These are phyloP conservation scores for Notocelia uddmanniana DNA, from an alignment of 2,888 invertebrate species.

Conservation along the genomic window DNA sequence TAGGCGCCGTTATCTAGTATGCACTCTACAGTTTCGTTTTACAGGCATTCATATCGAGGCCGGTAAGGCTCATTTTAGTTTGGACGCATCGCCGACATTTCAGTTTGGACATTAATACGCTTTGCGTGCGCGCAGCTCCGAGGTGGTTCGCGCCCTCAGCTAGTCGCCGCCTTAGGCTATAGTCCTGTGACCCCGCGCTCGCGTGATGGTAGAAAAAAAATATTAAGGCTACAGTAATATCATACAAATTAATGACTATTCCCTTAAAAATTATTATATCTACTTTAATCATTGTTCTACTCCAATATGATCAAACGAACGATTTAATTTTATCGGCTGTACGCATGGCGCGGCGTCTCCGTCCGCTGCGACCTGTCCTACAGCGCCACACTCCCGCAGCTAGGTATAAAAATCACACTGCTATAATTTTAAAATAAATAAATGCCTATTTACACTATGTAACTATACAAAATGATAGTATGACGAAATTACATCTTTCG, in stretches of 20 bases:
- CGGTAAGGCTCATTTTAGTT: neutral
- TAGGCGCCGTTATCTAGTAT: too few species aligned
- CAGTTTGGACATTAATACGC: neutral
- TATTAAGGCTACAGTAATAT: constrained; percentile 84
- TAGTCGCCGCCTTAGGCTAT: neutral
- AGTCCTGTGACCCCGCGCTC: constrained; percentile 51
- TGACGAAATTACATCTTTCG: constrained; percentile 81
- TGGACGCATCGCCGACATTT: neutral
- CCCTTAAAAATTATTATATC: constrained; percentile 85
- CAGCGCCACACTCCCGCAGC: constrained; percentile 80
- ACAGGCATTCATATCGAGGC: neutral
- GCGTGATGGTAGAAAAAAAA: constrained; percentile 82
- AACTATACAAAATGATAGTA: constrained; percentile 85
- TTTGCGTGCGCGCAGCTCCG: neutral
- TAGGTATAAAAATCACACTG: constrained; percentile 84
- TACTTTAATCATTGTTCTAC: constrained; percentile 84
- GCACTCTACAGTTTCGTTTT: too few species aligned
- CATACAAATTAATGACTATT: constrained; percentile 87
- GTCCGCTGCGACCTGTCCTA: constrained; percentile 75
- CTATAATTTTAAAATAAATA: constrained; percentile 86
- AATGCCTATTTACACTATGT: constrained; percentile 86
- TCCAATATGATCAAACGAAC: constrained; percentile 80
- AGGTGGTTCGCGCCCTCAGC: neutral
- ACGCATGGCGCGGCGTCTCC: constrained; percentile 74
- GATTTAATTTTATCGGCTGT: constrained; percentile 73